Base-by-base conservation (phyloP, 2,888 invertebrate species). In the Hypolimnas misippus region DNA sequence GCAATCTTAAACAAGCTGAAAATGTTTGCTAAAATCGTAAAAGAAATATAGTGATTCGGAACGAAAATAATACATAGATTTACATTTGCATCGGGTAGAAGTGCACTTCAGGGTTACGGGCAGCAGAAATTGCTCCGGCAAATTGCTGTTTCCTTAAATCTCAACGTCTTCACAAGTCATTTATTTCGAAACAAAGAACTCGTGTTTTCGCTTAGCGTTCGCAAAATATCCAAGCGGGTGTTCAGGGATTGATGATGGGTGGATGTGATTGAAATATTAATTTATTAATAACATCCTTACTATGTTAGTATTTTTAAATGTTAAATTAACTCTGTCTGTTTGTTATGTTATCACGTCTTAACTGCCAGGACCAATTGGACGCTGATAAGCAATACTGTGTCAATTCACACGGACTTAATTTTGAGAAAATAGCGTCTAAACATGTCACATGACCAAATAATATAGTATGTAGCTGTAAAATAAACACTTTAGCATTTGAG, bases 111-210 rank as follows among this genome's bases (percentile, higher is more conserved):
- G 63, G 56, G 62, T 66, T 58, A 66, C 59, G 56, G 62, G 46
- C 40, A 54, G 29, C 65, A 68, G 67, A 68, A 64, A 67, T 66
- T 68, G 65, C 63, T 71, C 65, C 60, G 64, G 63, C 60, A 67
- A 73, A 73, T 68, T 70, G 70, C 66, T 68, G 67, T 66, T 71
- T 63, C 63, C 53, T 57, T 62, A 61, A 68, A 67, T 57, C 65
- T 68, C 60, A 57, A 40, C 71, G 61, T 70, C 73, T 73, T 70
- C 67, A 68, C 73, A 67, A 70, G 65, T 70, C 73, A 74, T 75
- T 73, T 73, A 71, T 71, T 72, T 66, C 55, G 66, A 70, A 72
- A 74, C 73, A 75, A 75, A 73, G 73, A 66, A 62, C 68, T 62
- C 66, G 65, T 62, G 68, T 68, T 72, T 73, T 71, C 66, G 62